phyloP scores from a whole-genome alignment of 2,113 vertebrate genomes.

The Podiceps cristatus region DNA sequence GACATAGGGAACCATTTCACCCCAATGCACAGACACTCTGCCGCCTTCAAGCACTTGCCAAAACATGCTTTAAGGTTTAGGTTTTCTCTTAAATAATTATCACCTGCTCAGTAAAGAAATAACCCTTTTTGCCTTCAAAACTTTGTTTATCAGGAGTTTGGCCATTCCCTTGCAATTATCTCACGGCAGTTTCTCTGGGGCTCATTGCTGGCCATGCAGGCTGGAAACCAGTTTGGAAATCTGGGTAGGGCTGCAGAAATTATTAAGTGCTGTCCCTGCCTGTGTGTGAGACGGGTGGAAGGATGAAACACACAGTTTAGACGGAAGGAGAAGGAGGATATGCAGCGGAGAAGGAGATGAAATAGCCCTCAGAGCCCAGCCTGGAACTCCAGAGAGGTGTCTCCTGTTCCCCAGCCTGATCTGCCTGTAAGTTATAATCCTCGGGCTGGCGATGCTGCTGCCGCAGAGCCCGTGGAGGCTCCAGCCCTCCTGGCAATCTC shows the following conservation, averaged over 20 bases:
- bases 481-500: neutral
- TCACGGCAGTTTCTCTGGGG: neutral
- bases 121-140: neutral
- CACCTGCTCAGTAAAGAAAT: neutral
- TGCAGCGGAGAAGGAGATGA: neutral
- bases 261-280: neutral
- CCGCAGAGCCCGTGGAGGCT: fast-evolving
- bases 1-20: neutral
- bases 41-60: neutral
- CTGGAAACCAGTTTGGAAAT: neutral
- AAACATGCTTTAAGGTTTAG: neutral
- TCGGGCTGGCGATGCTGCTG: neutral
- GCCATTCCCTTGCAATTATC: neutral
- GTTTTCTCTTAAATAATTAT: neutral
- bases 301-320: neutral
- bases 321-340: neutral
- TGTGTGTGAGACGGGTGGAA: neutral
- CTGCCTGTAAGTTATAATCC: neutral
- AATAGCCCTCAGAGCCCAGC: neutral
- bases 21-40: neutral
- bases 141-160: neutral
- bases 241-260: neutral
- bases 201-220: fast-evolving
- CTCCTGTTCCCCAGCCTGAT: neutral
- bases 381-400: neutral